Evolutionary conservation across 2,888 invertebrate species (phyloP).

Genomic region (Leptothorax acervorum): DNA sequence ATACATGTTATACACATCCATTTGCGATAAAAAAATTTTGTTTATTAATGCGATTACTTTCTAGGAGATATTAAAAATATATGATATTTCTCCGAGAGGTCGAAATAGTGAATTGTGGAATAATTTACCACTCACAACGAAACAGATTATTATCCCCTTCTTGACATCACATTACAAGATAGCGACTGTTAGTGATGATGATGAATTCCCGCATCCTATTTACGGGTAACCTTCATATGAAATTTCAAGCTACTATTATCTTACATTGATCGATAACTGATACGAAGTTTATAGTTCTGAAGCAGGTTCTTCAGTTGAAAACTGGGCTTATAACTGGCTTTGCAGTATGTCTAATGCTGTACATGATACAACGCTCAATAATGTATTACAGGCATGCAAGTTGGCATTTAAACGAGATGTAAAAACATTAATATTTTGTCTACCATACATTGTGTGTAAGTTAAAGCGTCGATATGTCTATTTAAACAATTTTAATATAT

Average conservation of each 20-base stretch:
- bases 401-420: conserved; percentile 92
- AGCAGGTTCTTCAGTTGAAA: conserved; percentile 89
- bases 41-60: conserved; percentile 40
- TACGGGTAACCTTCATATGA: conserved; percentile 80
- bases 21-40: neutral
- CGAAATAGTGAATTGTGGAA: conserved; percentile 90
- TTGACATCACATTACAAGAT: conserved; percentile 88
- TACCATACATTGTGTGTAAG: conserved; percentile 90
- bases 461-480: conserved; percentile 39
- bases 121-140: conserved; percentile 90
- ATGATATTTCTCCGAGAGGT: conserved; percentile 89
- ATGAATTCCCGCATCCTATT: conserved; percentile 82
- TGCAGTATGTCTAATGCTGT: conserved; percentile 89
- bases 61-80: conserved; percentile 91
- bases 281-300: conserved; percentile 86
- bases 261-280: neutral
- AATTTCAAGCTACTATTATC: neutral
- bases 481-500: conserved; percentile 1
- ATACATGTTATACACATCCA: neutral
- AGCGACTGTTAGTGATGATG: conserved; percentile 74
- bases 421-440: conserved; percentile 90
- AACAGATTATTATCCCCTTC: conserved; percentile 92
- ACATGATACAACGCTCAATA: conserved; percentile 87
- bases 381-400: conserved; percentile 90
- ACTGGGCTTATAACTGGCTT: conserved; percentile 93